These are phyloP conservation scores for Drosophila malerkotliana DNA, from an alignment of 1,140 invertebrate genomes.

Conservation along the genomic window DNA sequence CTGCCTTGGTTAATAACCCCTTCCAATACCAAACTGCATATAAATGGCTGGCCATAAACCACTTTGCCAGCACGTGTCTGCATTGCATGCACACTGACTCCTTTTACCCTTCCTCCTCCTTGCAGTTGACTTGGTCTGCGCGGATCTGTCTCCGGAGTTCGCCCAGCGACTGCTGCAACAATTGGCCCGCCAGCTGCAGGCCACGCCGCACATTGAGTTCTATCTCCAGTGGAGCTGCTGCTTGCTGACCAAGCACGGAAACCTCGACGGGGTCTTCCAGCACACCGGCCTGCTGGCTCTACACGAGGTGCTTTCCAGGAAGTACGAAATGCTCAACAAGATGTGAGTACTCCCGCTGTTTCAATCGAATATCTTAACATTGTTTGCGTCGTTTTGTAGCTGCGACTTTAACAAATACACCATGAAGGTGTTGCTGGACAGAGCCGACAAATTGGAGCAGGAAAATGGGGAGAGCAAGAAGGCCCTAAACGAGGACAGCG, in stretches of 20 bases:
- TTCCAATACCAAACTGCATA: conserved; percentile 28
- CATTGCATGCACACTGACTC: conserved; percentile 39
- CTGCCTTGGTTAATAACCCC: conserved; percentile 64
- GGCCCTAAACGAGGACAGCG: conserved; percentile 39
- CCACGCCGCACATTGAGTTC: conserved; percentile 93
- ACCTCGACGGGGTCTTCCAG: conserved; percentile 84
- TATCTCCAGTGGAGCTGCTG: conserved; percentile 92
- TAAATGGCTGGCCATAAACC: conserved; percentile 43
- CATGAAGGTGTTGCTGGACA: conserved; percentile 86
- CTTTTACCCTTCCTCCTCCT: conserved; percentile 59
- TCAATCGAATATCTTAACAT: too few species aligned
- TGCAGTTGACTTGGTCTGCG: conserved; percentile 91
- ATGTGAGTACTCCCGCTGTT: conserved; percentile 88
- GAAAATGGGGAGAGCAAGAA: conserved; percentile 10
- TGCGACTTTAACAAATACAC: conserved; percentile 94
- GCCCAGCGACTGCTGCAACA: conserved; percentile 89
- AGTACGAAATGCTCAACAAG: conserved; percentile 92
- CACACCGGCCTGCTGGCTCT: conserved; percentile 89
- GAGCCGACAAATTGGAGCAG: conserved; percentile 84
- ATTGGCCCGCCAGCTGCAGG: conserved; percentile 89
- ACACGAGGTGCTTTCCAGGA: conserved; percentile 92
- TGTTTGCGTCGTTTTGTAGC: conserved; percentile 84
- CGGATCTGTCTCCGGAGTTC: conserved; percentile 89
- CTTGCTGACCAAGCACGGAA: conserved; percentile 87
- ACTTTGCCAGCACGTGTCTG: conserved; percentile 53